Conservation (phyloP, 2,888 invertebrate genomes). For the Ommatoiulus sabulosus region DNA sequence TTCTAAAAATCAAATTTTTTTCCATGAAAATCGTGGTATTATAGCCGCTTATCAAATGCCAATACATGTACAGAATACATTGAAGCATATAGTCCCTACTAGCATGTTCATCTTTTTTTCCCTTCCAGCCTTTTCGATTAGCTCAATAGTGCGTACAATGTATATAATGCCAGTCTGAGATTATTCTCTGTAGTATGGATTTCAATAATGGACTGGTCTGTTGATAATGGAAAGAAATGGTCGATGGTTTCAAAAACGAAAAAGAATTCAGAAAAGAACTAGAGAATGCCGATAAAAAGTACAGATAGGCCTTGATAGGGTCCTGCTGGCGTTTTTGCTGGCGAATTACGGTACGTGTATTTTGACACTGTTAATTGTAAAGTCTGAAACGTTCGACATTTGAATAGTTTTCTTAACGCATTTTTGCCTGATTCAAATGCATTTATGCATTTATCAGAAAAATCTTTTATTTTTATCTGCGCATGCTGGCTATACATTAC, state of each 20-base stretch:
- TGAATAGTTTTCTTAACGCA: background rate
- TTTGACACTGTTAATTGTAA: background rate
- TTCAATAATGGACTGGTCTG: constrained; percentile 47
- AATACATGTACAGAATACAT: background rate
- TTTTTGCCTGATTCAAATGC: background rate
- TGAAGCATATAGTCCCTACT: constrained; percentile 4
- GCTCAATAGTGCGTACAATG: constrained; percentile 46
- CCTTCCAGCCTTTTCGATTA: constrained; percentile 26
- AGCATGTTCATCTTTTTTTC: constrained; percentile 13
- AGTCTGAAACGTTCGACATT: background rate
- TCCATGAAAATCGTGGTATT: background rate
- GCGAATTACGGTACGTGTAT: background rate
- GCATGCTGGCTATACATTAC: background rate
- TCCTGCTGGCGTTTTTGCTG: background rate
- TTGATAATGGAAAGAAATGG: constrained; percentile 45
- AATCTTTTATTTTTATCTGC: background rate
- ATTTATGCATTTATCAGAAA: background rate
- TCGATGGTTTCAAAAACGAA: constrained; percentile 31
- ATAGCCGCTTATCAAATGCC: constrained; percentile 32
- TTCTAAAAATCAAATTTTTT: background rate
- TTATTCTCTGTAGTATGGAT: constrained; percentile 41
- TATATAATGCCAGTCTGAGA: constrained; percentile 8
- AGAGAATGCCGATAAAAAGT: constrained; percentile 2
- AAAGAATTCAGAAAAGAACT: background rate
- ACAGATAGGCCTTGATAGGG: constrained; percentile 8